A percentile compares a stretch with the other conserved stretches of the same genome.
Evolutionary conservation across 1,140 invertebrate genomes (phyloP).

Genomic region (Hesperophylax magnus): DNA sequence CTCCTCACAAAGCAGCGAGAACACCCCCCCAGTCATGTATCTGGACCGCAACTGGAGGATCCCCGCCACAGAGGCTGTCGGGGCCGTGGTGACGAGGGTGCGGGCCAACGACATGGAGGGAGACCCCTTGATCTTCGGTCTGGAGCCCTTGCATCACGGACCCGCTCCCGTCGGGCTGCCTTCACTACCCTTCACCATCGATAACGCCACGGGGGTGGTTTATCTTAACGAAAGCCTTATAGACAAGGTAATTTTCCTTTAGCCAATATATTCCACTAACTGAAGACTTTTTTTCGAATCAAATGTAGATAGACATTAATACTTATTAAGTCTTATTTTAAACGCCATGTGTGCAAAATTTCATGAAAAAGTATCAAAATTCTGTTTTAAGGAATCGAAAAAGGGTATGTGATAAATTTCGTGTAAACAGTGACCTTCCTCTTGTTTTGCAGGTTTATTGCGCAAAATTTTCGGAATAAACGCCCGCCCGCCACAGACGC

Average conservation of each 20-base stretch:
- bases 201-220: conserved; percentile 78
- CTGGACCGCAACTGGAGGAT: conserved; percentile 79
- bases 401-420: too few relatives aligned
- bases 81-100: conserved; percentile 74
- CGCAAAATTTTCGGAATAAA: too few relatives aligned
- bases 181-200: conserved; percentile 77
- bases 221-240: conserved; percentile 79
- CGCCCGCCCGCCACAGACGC: too few relatives aligned
- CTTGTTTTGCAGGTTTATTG: too few relatives aligned
- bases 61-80: conserved; percentile 75
- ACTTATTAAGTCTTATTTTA: too few relatives aligned
- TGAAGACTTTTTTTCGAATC: too few relatives aligned
- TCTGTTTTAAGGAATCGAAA: too few relatives aligned
- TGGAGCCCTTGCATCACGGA: conserved; percentile 71
- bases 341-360: too few relatives aligned
- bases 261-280: too few relatives aligned
- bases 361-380: too few relatives aligned
- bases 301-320: too few relatives aligned
- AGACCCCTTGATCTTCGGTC: conserved; percentile 74
- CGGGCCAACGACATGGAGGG: conserved; percentile 75
- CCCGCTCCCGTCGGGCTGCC: conserved; percentile 51
- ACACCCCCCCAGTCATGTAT: conserved; percentile 60
- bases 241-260: conserved; percentile 72
- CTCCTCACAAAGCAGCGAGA: conserved; percentile 48
- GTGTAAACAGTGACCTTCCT: too few relatives aligned